A percentile compares a stretch with the other conserved stretches of the same genome.
phyloP scores from a whole-genome alignment of 2,888 invertebrate genomes.

The Acleris literana region DNA sequence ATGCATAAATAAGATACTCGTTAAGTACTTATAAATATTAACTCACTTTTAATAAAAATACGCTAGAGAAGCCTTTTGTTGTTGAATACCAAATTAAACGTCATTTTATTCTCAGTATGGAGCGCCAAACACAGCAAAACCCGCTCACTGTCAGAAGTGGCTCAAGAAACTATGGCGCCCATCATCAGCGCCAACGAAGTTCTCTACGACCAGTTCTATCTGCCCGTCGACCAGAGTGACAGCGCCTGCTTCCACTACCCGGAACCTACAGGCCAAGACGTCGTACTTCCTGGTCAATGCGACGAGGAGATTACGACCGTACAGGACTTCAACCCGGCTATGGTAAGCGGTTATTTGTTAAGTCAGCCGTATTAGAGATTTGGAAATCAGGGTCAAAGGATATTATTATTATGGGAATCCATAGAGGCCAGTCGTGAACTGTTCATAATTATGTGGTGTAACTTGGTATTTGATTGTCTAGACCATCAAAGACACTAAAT shows the following conservation, averaged over 20 bases:
- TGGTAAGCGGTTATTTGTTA: constrained; percentile 47
- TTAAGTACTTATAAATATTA: no score
- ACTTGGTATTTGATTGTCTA: no score
- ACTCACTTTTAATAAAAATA: no score
- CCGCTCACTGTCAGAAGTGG: constrained; percentile 47
- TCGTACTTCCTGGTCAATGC: constrained; percentile 71
- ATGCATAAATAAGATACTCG: no score
- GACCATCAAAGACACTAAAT: no score
- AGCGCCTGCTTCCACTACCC: constrained; percentile 72
- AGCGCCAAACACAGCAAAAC: constrained; percentile 69
- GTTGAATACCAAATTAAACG: neutral
- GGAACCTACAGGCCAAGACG: constrained; percentile 46
- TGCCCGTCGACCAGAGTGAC: constrained; percentile 55
- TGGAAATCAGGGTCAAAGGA: no score
- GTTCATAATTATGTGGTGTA: no score
- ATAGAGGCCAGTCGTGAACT: no score
- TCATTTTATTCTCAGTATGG: constrained; percentile 60
- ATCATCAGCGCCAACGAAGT: constrained; percentile 52
- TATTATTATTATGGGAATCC: no score
- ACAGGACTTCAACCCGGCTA: constrained; percentile 52
- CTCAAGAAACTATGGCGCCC: constrained; percentile 50
- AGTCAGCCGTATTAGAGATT: no score
- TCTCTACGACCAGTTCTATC: constrained; percentile 56
- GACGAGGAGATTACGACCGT: constrained; percentile 58
- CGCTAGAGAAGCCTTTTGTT: no score